Percentiles rank a stretch among this genome's conserved stretches.
phyloP scores from a whole-genome alignment of 53 echinoderm and acorn worm species.

The Henricia sp. region DNA sequence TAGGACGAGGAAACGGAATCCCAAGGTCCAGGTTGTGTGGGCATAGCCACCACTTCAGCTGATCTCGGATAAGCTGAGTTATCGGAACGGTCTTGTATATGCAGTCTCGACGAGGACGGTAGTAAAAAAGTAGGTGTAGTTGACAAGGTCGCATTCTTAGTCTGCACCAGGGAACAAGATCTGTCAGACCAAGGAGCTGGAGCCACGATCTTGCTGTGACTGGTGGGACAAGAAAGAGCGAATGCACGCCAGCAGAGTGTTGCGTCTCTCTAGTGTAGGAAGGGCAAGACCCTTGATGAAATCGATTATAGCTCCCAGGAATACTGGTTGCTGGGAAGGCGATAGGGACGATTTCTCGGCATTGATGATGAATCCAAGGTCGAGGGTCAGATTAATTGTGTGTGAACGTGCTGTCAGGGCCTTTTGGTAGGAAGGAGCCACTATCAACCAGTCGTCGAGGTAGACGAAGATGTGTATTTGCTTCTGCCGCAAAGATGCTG shows the following conservation, averaged over 20 bases:
- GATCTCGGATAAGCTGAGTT: not conserved
- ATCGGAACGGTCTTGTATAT: not conserved
- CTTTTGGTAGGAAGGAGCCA: not conserved
- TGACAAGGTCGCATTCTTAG: constrained; percentile 22
- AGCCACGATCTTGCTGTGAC: constrained; percentile 11
- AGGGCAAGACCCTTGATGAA: not conserved
- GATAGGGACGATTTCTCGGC: not conserved
- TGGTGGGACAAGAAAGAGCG: not conserved
- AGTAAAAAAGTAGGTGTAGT: constrained; percentile 22
- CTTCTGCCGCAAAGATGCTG: constrained; percentile 3
- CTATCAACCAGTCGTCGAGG: constrained; percentile 13
- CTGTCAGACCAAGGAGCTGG: constrained; percentile 12
- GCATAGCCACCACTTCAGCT: not conserved
- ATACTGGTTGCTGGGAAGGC: not conserved
- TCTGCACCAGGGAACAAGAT: constrained; percentile 21
- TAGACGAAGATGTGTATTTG: constrained; percentile 13
- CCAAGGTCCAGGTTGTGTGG: not conserved
- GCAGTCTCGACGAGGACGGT: not conserved
- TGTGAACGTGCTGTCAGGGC: not conserved
- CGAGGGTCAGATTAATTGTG: not conserved
- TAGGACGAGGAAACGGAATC: not conserved
- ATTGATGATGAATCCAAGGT: constrained; percentile 2
- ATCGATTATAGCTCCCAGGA: not conserved
- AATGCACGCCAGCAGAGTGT: not conserved
- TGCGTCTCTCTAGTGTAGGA: not conserved